phyloP scores from a whole-genome alignment of 2,113 vertebrate species.

The Pungitius pungitius region DNA sequence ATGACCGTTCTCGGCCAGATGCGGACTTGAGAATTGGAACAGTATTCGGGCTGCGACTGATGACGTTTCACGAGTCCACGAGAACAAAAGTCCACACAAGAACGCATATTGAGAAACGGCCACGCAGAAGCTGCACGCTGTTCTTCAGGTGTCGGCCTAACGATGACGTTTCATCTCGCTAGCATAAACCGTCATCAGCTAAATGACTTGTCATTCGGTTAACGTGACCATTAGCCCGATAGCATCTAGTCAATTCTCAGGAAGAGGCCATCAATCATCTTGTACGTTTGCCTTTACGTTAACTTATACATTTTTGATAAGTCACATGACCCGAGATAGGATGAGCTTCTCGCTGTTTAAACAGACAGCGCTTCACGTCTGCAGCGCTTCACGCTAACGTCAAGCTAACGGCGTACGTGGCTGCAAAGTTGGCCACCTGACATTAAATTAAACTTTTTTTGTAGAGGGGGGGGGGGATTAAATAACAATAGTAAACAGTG shows the following conservation, averaged over 20 bases:
- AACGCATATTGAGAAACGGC: no score
- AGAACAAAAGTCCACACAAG: no score
- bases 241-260: neutral
- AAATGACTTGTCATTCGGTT: neutral
- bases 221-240: neutral
- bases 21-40: no score
- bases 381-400: neutral
- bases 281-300: neutral
- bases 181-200: neutral
- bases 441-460: neutral
- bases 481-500: neutral
- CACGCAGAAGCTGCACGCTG: no score
- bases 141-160: neutral
- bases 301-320: neutral
- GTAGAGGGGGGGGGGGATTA: neutral
- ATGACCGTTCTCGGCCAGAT: no score
- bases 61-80: no score
- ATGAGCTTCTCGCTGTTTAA: conserved; percentile 1
- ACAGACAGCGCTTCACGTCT: neutral
- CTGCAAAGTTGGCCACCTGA: neutral
- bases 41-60: no score
- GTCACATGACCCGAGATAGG: neutral
- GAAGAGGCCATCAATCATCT: neutral
- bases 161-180: neutral
- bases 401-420: neutral